phyloP scores from a whole-genome alignment of 2,888 invertebrate genomes.

The Teleiodes luculella region DNA sequence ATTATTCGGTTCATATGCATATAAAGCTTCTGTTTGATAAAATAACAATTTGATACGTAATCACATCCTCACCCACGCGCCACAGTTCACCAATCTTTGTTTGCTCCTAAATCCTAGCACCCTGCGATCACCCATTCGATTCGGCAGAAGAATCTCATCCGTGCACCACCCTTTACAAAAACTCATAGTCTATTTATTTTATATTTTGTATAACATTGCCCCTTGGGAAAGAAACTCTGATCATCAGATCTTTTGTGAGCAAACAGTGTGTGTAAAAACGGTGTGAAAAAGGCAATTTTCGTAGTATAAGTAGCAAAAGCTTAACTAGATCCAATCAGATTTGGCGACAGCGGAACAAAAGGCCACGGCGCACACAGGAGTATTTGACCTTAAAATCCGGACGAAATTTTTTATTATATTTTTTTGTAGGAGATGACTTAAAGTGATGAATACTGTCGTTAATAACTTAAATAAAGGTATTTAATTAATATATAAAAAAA shows the following conservation, averaged over 20 bases:
- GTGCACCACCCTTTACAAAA: neutral
- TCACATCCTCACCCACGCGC: neutral
- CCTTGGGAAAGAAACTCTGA: neutral
- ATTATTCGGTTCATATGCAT: neutral
- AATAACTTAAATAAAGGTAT: too few species aligned
- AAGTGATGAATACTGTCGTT: too few species aligned
- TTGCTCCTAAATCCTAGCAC: neutral
- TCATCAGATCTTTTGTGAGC: neutral
- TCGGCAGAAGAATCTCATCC: neutral
- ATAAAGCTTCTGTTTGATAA: neutral
- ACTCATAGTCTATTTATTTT: neutral
- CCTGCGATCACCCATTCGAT: neutral
- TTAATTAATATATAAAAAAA: too few species aligned
- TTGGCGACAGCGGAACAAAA: conserved; percentile 32
- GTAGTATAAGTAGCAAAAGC: neutral
- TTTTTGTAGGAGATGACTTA: too few species aligned
- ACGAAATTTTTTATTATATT: too few species aligned
- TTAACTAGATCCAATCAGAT: conserved; percentile 44
- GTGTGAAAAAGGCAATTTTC: neutral
- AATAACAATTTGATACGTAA: neutral
- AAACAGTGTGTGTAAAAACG: neutral
- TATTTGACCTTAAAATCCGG: too few species aligned
- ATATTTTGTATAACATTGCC: neutral
- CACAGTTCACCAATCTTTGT: conserved; percentile 1
- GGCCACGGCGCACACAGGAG: too few species aligned